Evolutionary conservation across 2,888 invertebrate species (phyloP).

Genomic region (Callyntrura sp.): DNA sequence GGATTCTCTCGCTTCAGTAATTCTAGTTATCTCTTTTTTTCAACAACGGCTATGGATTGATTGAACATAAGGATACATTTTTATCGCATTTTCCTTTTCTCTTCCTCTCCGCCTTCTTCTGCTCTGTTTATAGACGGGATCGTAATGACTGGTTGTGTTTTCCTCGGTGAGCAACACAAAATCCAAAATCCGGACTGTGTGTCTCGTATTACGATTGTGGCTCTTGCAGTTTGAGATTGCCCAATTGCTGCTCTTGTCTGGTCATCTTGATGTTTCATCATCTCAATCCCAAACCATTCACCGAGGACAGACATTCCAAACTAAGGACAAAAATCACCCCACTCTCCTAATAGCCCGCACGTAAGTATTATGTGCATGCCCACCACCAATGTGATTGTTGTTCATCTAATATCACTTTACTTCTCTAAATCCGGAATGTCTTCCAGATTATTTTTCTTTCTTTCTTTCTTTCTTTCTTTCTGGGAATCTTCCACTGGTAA

Average conservation of each 20-base stretch:
- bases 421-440: conserved; percentile 21
- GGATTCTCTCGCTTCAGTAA: conserved; percentile 75
- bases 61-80: conserved; percentile 79
- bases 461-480: background rate
- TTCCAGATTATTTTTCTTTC: conserved; percentile 15
- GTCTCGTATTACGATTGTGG: conserved; percentile 28
- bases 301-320: background rate
- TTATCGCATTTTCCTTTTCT: conserved; percentile 62
- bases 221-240: conserved; percentile 7
- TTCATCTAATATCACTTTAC: conserved; percentile 68
- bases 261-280: conserved; percentile 47
- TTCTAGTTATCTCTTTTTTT: conserved; percentile 78
- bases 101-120: conserved; percentile 33
- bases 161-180: background rate
- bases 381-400: conserved; percentile 26
- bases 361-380: background rate
- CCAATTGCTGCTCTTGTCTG: background rate
- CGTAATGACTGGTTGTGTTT: background rate
- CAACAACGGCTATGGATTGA: conserved; percentile 79
- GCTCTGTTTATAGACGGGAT: conserved; percentile 14
- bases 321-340: conserved; percentile 31
- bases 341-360: conserved; percentile 15
- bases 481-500: background rate
- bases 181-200: no score
- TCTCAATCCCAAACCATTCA: conserved; percentile 44